phyloP scores from a whole-genome alignment of 2,113 vertebrate genomes.

The Neotragus pygmaeus region DNA sequence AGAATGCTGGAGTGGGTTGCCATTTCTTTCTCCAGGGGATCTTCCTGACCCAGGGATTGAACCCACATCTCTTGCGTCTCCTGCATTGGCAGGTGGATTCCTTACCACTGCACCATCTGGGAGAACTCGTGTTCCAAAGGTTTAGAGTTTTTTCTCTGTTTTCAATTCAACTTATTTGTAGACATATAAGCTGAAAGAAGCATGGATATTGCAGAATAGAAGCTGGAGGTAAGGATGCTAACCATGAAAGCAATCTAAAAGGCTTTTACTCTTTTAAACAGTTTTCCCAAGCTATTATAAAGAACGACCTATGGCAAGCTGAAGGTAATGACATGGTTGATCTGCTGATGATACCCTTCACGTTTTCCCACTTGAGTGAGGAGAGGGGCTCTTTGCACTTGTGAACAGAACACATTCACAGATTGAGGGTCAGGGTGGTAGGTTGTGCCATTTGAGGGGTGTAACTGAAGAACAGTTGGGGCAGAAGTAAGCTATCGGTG shows the following conservation, averaged over 20 bases:
- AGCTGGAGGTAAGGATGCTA: background rate
- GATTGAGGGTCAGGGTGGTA: background rate
- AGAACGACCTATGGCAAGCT: background rate
- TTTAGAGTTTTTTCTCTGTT: background rate
- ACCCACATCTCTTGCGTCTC: background rate
- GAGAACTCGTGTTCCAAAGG: background rate
- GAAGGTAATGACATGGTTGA: background rate
- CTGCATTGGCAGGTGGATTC: background rate
- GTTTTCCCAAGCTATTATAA: background rate
- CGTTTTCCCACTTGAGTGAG: background rate
- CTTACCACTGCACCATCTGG: background rate
- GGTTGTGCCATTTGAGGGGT: fast-evolving
- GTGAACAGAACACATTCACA: too few species aligned
- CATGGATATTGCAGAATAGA: background rate
- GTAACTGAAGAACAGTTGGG: background rate
- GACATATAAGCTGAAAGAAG: background rate
- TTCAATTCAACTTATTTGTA: background rate
- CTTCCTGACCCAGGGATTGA: background rate
- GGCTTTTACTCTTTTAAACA: background rate
- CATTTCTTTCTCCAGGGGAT: background rate
- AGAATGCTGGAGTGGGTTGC: background rate
- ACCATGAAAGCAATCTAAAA: background rate
- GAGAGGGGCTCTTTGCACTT: background rate
- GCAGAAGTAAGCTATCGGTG: background rate
- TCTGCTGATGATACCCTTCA: background rate